Conservation (phyloP, 2,113 vertebrate genomes). For the Phrynosoma platyrhinos region DNA sequence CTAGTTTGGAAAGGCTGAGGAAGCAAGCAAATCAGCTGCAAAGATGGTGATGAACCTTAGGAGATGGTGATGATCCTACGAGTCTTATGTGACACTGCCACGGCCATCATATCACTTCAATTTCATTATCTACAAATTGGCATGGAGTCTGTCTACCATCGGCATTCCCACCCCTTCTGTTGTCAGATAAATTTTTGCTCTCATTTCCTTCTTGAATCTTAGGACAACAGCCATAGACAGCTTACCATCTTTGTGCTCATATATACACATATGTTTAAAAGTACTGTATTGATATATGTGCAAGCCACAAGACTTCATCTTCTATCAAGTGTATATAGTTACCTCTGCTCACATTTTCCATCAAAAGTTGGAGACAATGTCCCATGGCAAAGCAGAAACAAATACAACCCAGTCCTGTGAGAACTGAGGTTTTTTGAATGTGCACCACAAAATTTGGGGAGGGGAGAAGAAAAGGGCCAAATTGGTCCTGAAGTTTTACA, state of each 20-base stretch:
- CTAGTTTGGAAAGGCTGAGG: neutral
- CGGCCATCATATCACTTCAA: neutral
- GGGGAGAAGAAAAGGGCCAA: neutral
- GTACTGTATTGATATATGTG: too few relatives aligned
- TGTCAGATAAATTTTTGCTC: too few relatives aligned
- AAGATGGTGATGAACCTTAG: neutral
- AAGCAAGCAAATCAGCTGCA: accelerated
- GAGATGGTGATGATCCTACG: too few relatives aligned
- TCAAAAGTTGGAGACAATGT: neutral
- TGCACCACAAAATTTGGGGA: neutral
- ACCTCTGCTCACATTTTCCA: too few relatives aligned
- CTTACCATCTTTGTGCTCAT: too few relatives aligned
- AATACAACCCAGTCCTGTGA: neutral
- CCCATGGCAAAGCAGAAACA: neutral
- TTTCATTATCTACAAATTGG: neutral
- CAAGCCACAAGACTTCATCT: too few relatives aligned
- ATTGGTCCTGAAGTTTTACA: neutral
- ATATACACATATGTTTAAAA: too few relatives aligned
- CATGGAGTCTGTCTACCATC: neutral
- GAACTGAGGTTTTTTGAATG: neutral
- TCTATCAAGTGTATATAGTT: too few relatives aligned
- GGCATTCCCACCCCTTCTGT: too few relatives aligned
- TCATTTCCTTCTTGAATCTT: too few relatives aligned
- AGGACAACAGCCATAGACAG: too few relatives aligned
- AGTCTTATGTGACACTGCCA: too few relatives aligned